These are phyloP conservation scores for Oedothorax gibbosus DNA, from an alignment of 1,140 invertebrate species.

Conservation along the genomic window DNA sequence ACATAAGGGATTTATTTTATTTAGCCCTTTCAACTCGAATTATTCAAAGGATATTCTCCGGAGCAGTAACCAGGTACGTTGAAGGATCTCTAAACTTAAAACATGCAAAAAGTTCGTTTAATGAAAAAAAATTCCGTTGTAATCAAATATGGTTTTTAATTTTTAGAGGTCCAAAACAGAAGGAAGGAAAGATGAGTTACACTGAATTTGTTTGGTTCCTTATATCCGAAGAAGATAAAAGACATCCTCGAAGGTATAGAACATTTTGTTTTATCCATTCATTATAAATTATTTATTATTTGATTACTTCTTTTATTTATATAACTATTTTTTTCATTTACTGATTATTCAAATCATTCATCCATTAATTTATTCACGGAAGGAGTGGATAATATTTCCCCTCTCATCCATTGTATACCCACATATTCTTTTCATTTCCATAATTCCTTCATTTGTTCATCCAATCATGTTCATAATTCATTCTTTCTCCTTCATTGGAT, in stretches of 20 bases:
- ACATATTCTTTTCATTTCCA: too few relatives aligned
- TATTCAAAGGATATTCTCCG: slow-evolving; percentile 97
- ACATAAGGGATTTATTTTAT: slow-evolving; percentile 63
- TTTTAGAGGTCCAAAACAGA: slow-evolving; percentile 71
- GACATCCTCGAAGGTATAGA: slow-evolving; percentile 82
- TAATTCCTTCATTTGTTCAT: too few relatives aligned
- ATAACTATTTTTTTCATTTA: too few relatives aligned
- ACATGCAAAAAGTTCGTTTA: not conserved
- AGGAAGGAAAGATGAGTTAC: slow-evolving; percentile 90
- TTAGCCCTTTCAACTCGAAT: slow-evolving; percentile 92
- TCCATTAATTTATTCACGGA: too few relatives aligned
- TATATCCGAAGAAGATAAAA: slow-evolving; percentile 98
- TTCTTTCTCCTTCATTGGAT: too few relatives aligned
- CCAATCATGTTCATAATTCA: too few relatives aligned
- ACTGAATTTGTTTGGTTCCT: slow-evolving; percentile 99
- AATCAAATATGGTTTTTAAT: slow-evolving; percentile 31
- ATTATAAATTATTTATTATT: too few relatives aligned
- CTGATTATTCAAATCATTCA: too few relatives aligned
- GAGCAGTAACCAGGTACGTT: slow-evolving; percentile 83
- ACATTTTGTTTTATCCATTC: too few relatives aligned
- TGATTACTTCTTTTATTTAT: too few relatives aligned
- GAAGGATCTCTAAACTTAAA: not conserved
- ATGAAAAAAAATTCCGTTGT: not conserved
- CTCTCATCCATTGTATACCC: too few relatives aligned
- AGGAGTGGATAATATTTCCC: too few relatives aligned